phyloP scores from a whole-genome alignment of 2,888 invertebrate species.

The Molorchus minor region DNA sequence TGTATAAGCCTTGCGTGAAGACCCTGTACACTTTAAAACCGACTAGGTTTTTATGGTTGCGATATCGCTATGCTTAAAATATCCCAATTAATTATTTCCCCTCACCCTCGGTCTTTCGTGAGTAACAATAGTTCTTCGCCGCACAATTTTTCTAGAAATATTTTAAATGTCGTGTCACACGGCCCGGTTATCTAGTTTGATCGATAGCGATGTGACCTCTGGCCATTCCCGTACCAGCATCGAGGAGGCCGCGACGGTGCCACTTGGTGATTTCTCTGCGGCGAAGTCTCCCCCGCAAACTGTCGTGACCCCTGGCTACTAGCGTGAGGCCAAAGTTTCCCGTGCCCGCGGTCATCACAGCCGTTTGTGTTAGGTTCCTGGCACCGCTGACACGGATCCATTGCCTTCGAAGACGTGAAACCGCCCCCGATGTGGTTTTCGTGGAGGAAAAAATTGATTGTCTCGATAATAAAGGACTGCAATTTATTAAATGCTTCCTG shows the following conservation, averaged over 20 bases:
- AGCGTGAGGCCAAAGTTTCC: constrained; percentile 54
- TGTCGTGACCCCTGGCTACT: constrained; percentile 62
- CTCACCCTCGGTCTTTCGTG: background rate
- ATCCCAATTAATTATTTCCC: background rate
- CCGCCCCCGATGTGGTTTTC: constrained; percentile 30
- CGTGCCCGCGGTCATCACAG: constrained; percentile 49
- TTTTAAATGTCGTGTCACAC: constrained; percentile 15
- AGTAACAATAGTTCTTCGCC: background rate
- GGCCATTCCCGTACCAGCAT: constrained; percentile 61
- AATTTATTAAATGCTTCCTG: constrained; percentile 14
- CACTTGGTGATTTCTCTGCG: constrained; percentile 50
- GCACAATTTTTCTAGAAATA: constrained; percentile 11
- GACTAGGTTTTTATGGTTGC: too few relatives aligned
- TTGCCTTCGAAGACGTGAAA: background rate
- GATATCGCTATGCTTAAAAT: too few relatives aligned
- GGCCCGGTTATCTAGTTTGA: constrained; percentile 51
- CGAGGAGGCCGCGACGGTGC: constrained; percentile 51
- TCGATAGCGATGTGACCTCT: constrained; percentile 62
- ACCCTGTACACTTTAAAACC: too few relatives aligned
- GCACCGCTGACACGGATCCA: constrained; percentile 52
- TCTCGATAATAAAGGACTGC: constrained; percentile 15
- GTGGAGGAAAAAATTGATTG: constrained; percentile 23
- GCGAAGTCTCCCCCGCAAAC: constrained; percentile 34
- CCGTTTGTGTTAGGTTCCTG: constrained; percentile 47
- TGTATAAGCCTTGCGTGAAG: too few relatives aligned